Percentiles rank a stretch among this genome's conserved stretches.
These are phyloP conservation scores for Apotomis turbidana DNA, from an alignment of 2,888 invertebrate genomes.

Conservation along the genomic window DNA sequence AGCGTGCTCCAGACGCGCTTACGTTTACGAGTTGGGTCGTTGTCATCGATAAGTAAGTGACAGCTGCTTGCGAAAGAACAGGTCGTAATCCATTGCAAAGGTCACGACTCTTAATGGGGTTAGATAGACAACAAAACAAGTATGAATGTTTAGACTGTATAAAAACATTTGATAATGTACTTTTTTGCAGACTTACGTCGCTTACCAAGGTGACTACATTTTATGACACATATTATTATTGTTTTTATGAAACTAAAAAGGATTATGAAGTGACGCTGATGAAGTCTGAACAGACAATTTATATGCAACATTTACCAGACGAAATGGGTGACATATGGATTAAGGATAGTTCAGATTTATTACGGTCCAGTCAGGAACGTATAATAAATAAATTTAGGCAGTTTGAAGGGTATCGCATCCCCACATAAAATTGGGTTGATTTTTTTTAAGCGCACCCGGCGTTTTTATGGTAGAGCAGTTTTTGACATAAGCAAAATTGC, in stretches of 20 bases:
- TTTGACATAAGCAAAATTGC: too few relatives aligned
- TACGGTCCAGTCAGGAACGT: neutral
- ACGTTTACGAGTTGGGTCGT: conserved; percentile 31
- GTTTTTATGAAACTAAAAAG: too few relatives aligned
- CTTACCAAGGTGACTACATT: neutral
- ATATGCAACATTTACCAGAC: too few relatives aligned
- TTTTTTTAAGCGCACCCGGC: conserved; percentile 1
- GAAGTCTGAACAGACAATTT: too few relatives aligned
- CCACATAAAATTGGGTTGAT: conserved; percentile 1
- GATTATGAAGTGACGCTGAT: too few relatives aligned
- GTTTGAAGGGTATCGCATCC: conserved; percentile 2
- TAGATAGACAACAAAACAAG: conserved; percentile 20
- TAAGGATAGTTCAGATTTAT: neutral
- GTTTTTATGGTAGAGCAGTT: too few relatives aligned
- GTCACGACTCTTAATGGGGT: conserved; percentile 37
- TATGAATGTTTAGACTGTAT: neutral
- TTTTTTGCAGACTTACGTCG: neutral
- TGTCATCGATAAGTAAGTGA: conserved; percentile 30
- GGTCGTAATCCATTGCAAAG: conserved; percentile 34
- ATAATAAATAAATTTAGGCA: neutral
- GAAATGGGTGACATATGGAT: neutral
- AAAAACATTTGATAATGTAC: conserved; percentile 11
- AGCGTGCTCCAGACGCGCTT: conserved; percentile 52
- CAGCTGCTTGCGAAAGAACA: conserved; percentile 39
- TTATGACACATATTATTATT: too few relatives aligned